Conservation (phyloP, 2,113 vertebrate species). For the Chitala chitala region DNA sequence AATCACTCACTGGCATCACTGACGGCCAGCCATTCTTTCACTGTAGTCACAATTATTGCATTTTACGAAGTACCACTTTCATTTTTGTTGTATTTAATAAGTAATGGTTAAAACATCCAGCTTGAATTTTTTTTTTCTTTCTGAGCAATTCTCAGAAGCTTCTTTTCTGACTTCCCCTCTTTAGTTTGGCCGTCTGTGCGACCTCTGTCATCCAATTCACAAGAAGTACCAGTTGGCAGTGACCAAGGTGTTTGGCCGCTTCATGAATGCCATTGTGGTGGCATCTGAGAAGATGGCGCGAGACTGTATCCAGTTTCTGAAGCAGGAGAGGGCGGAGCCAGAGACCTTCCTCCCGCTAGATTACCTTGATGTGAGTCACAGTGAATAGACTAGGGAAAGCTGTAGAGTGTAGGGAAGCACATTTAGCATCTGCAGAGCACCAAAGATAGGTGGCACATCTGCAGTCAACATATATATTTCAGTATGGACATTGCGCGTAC, state of each 20-base stretch:
- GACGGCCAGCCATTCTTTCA: too few species aligned
- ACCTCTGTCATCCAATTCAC: constrained; percentile 88
- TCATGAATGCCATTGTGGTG: constrained; percentile 85
- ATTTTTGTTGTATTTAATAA: too few species aligned
- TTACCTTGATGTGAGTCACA: constrained; percentile 79
- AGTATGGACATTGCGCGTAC: too few species aligned
- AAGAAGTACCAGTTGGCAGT: constrained; percentile 92
- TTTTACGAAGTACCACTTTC: too few species aligned
- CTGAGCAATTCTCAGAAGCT: neutral
- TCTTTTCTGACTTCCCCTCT: neutral
- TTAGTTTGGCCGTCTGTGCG: constrained; percentile 82
- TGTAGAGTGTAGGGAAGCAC: too few species aligned
- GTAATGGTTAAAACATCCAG: neutral
- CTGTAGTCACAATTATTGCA: too few species aligned
- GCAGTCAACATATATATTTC: too few species aligned
- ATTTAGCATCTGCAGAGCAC: too few species aligned
- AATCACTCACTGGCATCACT: too few species aligned
- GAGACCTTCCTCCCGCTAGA: constrained; percentile 91
- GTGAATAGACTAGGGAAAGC: too few species aligned
- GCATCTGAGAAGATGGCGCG: constrained; percentile 74
- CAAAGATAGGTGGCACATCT: neutral
- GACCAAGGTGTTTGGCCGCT: constrained; percentile 82
- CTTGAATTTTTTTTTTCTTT: neutral
- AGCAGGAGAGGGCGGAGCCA: constrained; percentile 79
- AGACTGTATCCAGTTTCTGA: constrained; percentile 82